phyloP scores from a whole-genome alignment of 2,888 invertebrate species.

The Prosopocoilus inquinatus region DNA sequence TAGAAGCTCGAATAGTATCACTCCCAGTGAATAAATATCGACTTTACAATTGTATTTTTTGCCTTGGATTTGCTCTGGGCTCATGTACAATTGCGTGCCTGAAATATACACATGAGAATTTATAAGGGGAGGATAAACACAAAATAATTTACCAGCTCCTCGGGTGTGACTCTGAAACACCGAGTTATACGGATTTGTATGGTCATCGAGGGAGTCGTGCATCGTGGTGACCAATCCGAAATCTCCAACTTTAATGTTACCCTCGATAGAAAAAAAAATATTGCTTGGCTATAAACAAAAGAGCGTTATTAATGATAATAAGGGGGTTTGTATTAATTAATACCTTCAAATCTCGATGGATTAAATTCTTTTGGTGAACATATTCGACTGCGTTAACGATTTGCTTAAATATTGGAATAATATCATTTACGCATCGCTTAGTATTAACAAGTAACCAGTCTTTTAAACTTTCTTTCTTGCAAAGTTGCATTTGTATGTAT shows the following conservation, averaged over 20 bases:
- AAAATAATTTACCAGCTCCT: conserved; percentile 61
- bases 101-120: conserved; percentile 19
- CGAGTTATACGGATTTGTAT: conserved; percentile 32
- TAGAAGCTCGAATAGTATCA: conserved; percentile 91
- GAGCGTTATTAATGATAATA: neutral
- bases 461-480: conserved; percentile 81
- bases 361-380: conserved; percentile 87
- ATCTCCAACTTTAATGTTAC: conserved; percentile 93
- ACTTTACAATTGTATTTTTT: conserved; percentile 84
- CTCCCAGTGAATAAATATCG: conserved; percentile 91
- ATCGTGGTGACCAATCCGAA: conserved; percentile 96
- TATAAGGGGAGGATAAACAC: neutral
- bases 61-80: conserved; percentile 86
- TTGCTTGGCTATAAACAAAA: conserved; percentile 71
- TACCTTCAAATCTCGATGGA: conserved; percentile 95
- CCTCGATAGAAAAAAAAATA: conserved; percentile 90
- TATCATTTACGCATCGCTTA: conserved; percentile 52
- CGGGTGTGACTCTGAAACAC: conserved; percentile 56
- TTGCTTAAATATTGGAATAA: conserved; percentile 78
- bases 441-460: conserved; percentile 79
- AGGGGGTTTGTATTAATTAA: conserved; percentile 29
- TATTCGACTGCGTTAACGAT: conserved; percentile 94
- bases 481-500: conserved; percentile 98
- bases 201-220: conserved; percentile 55
- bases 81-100: conserved; percentile 97